Evolutionary conservation across 2,797 vertebrate genomes (phyloP).

Genomic region (Sandelia bainsii): DNA sequence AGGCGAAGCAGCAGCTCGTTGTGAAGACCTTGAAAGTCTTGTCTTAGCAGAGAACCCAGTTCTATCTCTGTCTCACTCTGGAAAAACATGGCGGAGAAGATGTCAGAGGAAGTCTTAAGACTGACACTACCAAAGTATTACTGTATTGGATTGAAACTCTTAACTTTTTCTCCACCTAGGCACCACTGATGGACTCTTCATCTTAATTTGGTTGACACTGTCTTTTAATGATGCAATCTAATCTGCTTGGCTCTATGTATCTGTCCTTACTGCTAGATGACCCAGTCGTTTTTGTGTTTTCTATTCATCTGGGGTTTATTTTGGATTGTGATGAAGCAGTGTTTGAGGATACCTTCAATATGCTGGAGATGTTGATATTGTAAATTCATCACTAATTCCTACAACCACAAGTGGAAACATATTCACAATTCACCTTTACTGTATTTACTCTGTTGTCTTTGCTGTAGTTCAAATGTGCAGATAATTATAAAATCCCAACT

Average conservation of each 20-base stretch:
- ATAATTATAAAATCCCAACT: neutral
- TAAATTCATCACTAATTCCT: neutral
- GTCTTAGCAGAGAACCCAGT: conserved; percentile 94
- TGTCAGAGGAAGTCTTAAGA: too few relatives aligned
- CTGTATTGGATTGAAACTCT: neutral
- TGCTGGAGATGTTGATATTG: neutral
- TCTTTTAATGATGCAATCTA: too few relatives aligned
- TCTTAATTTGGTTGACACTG: too few relatives aligned
- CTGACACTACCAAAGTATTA: too few relatives aligned
- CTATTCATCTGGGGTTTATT: neutral
- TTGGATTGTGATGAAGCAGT: neutral
- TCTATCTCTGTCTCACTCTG: conserved; percentile 98
- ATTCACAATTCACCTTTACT: too few relatives aligned
- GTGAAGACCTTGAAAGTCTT: conserved; percentile 98
- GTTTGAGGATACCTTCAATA: neutral
- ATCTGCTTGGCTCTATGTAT: too few relatives aligned
- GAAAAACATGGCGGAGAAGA: neutral
- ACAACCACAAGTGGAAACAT: neutral
- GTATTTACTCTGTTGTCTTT: neutral
- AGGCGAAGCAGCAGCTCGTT: conserved; percentile 95
- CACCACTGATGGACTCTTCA: too few relatives aligned
- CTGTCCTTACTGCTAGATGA: too few relatives aligned
- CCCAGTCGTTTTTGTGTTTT: too few relatives aligned
- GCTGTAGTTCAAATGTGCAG: neutral
- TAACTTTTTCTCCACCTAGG: too few relatives aligned